phyloP scores from a whole-genome alignment of 2,113 vertebrate genomes.

The Protobothrops mucrosquamatus region DNA sequence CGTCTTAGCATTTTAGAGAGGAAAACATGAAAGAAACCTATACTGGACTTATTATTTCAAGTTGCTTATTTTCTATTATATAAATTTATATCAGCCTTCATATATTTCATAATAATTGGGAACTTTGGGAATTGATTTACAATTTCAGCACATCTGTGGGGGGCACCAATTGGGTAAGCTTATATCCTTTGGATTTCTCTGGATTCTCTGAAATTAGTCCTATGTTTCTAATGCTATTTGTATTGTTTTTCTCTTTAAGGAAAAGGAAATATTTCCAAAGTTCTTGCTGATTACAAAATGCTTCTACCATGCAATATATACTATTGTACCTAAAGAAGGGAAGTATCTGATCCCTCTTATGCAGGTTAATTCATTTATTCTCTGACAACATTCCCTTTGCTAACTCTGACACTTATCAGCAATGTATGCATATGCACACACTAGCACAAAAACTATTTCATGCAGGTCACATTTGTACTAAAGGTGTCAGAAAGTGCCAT shows the following conservation, averaged over 20 bases:
- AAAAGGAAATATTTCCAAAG: background rate
- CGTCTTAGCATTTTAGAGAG: background rate
- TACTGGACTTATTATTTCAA: background rate
- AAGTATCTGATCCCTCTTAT: background rate
- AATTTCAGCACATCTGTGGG: background rate
- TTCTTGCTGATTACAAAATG: background rate
- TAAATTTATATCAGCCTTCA: background rate
- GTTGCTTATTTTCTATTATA: background rate
- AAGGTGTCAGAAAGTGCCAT: slow-evolving; percentile 72
- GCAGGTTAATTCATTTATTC: slow-evolving; percentile 4
- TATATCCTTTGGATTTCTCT: background rate
- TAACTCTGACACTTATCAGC: fast-evolving
- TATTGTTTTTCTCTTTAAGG: background rate
- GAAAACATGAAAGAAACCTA: background rate
- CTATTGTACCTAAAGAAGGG: background rate
- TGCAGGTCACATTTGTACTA: slow-evolving; percentile 60
- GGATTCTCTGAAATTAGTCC: background rate
- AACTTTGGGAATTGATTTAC: background rate
- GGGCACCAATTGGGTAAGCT: background rate
- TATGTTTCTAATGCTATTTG: background rate
- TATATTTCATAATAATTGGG: background rate
- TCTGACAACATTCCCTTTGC: fast-evolving
- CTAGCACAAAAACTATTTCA: slow-evolving; percentile 38
- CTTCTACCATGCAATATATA: background rate
- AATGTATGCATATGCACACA: background rate